A percentile compares a stretch with the other conserved stretches of the same genome.
Evolutionary conservation across 2,888 invertebrate genomes (phyloP).

Genomic region (Nephrotoma appendiculata): DNA sequence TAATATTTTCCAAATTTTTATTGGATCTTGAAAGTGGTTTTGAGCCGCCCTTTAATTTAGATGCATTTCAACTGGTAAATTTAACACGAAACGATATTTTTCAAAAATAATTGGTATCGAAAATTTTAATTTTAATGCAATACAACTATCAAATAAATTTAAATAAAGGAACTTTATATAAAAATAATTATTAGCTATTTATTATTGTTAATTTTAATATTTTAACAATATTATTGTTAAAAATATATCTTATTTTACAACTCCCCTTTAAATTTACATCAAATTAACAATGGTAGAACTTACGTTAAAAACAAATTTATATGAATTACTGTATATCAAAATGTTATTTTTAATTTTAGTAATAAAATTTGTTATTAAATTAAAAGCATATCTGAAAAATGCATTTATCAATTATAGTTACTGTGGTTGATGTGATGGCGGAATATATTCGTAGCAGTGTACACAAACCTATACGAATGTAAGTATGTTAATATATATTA

Average conservation of each 20-base stretch:
- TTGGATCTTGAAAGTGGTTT: neutral
- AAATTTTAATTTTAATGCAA: constrained; percentile 2
- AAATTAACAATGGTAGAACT: neutral
- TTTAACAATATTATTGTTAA: neutral
- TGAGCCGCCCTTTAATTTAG: neutral
- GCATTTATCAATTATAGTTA: neutral
- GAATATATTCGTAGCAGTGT: neutral
- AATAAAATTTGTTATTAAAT: neutral
- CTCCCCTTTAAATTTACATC: neutral
- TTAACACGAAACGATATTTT: neutral
- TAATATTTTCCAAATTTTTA: neutral
- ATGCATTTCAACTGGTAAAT: neutral
- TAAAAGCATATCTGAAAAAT: neutral
- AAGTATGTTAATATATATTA: neutral
- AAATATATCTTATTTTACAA: constrained; percentile 4
- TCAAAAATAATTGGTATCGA: neutral
- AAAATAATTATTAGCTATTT: constrained; percentile 5
- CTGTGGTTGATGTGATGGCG: neutral
- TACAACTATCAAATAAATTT: constrained; percentile 2
- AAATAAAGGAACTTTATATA: constrained; percentile 8
- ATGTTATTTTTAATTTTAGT: neutral
- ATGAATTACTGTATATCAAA: neutral
- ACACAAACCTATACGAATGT: neutral
- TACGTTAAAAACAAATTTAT: neutral
- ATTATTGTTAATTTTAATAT: too few species aligned